Evolutionary conservation across 2,797 vertebrate genomes (phyloP).

Genomic region (Sebastes hubbsi): DNA sequence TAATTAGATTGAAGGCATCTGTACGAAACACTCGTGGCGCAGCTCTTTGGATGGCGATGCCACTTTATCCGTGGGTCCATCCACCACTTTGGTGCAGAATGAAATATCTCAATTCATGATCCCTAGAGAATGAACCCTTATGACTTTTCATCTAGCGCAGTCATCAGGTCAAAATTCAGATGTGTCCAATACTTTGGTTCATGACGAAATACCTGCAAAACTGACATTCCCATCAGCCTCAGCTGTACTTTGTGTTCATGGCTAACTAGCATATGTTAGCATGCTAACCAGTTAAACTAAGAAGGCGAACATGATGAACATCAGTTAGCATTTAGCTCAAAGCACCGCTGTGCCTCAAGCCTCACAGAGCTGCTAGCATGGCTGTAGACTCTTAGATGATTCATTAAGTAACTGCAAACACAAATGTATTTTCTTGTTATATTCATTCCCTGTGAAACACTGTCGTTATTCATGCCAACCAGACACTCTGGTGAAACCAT

Average conservation of each 20-base stretch:
- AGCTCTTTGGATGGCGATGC: background rate
- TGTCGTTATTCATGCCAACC: background rate
- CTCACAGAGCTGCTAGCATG: conserved; percentile 3
- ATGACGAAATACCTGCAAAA: background rate
- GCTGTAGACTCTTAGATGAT: background rate
- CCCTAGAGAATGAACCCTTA: background rate
- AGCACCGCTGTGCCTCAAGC: background rate
- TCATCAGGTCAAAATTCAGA: background rate
- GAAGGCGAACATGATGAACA: background rate
- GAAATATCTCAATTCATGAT: background rate
- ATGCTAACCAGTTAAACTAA: background rate
- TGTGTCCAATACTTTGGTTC: background rate
- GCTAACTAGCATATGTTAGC: background rate
- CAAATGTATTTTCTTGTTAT: background rate
- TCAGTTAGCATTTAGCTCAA: background rate
- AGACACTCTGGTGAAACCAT: background rate
- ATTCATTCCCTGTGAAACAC: background rate
- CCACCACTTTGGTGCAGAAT: background rate
- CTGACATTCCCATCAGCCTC: background rate
- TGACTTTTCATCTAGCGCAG: background rate
- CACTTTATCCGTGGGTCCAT: background rate
- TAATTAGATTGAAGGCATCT: background rate
- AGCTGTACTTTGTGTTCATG: background rate
- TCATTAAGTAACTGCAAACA: background rate
- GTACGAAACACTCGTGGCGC: too few species aligned